phyloP scores from a whole-genome alignment of 1,140 invertebrate species.

The Drosophila sp. region DNA sequence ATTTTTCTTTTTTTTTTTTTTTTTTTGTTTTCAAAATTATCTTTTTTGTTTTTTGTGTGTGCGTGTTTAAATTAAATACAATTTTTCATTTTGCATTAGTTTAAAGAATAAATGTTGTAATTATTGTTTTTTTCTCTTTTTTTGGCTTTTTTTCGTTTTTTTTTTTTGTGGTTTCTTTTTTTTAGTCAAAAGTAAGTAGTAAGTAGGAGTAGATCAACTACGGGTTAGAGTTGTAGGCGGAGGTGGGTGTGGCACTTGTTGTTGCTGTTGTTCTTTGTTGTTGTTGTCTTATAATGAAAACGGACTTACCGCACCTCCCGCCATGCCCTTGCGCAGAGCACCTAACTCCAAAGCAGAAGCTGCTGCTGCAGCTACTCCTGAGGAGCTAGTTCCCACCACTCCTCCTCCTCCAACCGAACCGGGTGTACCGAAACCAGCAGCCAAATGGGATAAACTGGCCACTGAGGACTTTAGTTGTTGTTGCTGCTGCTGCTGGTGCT shows the following conservation, averaged over 20 bases:
- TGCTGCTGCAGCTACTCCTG: slow-evolving; percentile 28
- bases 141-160: neutral
- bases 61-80: slow-evolving; percentile 27
- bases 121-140: neutral
- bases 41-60: neutral
- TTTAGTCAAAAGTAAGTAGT: slow-evolving; percentile 23
- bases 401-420: slow-evolving; percentile 22
- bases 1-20: neutral
- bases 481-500: slow-evolving; percentile 18
- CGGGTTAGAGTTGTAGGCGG: slow-evolving; percentile 59
- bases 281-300: slow-evolving; percentile 76
- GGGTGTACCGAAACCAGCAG: slow-evolving; percentile 47
- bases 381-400: slow-evolving; percentile 8
- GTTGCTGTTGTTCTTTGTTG: slow-evolving; percentile 45
- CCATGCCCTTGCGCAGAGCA: slow-evolving; percentile 69
- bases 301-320: slow-evolving; percentile 79
- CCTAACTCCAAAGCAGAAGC: slow-evolving; percentile 63
- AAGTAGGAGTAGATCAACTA: slow-evolving; percentile 45
- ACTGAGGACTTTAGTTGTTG: slow-evolving; percentile 53
- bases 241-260: slow-evolving; percentile 47
- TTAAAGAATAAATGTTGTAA: slow-evolving; percentile 30
- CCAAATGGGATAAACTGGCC: slow-evolving; percentile 57
- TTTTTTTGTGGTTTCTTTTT: slow-evolving; percentile 20
- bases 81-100: slow-evolving; percentile 35
- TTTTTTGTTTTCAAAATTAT: neutral